Evolutionary conservation across 2,797 vertebrate genomes (phyloP).

Genomic region (Tamandua tetradactyla): DNA sequence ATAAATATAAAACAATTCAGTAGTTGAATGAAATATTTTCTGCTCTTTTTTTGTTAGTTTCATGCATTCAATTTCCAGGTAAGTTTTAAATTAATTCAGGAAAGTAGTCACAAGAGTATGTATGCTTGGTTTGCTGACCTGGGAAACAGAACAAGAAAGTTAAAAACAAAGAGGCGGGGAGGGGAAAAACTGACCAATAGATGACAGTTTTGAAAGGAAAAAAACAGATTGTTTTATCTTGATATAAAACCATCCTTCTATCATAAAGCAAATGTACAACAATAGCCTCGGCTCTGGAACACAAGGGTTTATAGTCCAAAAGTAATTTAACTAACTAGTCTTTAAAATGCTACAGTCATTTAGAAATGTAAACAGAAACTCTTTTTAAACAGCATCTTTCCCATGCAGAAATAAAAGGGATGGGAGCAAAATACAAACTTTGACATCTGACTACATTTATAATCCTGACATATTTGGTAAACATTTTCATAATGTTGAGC

Average conservation of each 20-base stretch:
- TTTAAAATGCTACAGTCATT: slow-evolving; percentile 64
- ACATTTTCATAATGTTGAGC: slow-evolving; percentile 68
- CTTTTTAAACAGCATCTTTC: slow-evolving; percentile 61
- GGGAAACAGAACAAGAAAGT: background rate
- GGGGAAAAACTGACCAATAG: background rate
- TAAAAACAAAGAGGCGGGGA: background rate
- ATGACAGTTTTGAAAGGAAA: slow-evolving; percentile 3
- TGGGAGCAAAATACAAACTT: slow-evolving; percentile 52
- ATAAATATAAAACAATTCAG: background rate
- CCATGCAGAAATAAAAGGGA: slow-evolving; percentile 34
- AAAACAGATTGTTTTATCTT: background rate
- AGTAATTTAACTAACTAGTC: slow-evolving; percentile 40
- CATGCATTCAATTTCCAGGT: background rate
- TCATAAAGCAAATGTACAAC: background rate
- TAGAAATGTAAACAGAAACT: slow-evolving; percentile 64
- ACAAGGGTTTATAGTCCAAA: slow-evolving; percentile 29
- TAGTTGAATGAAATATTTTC: background rate
- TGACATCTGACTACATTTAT: slow-evolving; percentile 62
- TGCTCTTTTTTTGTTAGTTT: slow-evolving; percentile 5
- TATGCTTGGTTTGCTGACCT: background rate
- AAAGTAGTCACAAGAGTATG: background rate
- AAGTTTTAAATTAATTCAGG: background rate
- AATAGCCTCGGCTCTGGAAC: background rate
- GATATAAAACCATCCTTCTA: background rate
- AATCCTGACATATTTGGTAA: slow-evolving; percentile 62